phyloP scores from a whole-genome alignment of 1,140 invertebrate genomes.

The Papilio glaucus region DNA sequence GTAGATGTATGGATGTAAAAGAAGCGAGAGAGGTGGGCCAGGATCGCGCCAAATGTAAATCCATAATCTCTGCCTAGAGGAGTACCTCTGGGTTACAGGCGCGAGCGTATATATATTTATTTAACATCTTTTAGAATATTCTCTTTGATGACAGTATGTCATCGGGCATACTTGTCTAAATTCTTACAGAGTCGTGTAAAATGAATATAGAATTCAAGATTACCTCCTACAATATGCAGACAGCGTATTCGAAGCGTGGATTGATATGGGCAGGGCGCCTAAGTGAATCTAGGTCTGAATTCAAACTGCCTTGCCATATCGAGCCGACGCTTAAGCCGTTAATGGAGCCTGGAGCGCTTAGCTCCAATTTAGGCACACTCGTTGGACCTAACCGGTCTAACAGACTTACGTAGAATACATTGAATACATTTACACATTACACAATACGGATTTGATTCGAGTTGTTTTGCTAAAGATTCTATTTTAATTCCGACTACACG shows the following conservation, averaged over 20 bases:
- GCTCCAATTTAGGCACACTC: conserved; percentile 19
- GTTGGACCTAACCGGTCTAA: conserved; percentile 20
- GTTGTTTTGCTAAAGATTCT: not conserved
- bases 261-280: conserved; percentile 29
- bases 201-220: not conserved
- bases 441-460: not conserved
- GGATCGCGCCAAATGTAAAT: no score
- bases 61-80: no score
- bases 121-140: no score
- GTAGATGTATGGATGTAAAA: no score
- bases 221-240: conserved; percentile 4
- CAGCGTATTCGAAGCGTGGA: conserved; percentile 27
- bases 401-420: conserved; percentile 13
- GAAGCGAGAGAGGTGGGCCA: no score
- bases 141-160: no score
- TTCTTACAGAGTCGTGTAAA: no score
- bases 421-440: no score
- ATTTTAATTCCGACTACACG: not conserved
- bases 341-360: conserved; percentile 30
- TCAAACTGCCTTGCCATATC: conserved; percentile 23
- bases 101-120: no score
- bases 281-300: conserved; percentile 34
- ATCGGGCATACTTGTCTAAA: no score
- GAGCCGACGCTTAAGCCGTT: conserved; percentile 29
- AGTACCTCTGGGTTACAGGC: no score